These are phyloP conservation scores for Chouioia cunea DNA, from an alignment of 2,888 invertebrate species.

Conservation along the genomic window DNA sequence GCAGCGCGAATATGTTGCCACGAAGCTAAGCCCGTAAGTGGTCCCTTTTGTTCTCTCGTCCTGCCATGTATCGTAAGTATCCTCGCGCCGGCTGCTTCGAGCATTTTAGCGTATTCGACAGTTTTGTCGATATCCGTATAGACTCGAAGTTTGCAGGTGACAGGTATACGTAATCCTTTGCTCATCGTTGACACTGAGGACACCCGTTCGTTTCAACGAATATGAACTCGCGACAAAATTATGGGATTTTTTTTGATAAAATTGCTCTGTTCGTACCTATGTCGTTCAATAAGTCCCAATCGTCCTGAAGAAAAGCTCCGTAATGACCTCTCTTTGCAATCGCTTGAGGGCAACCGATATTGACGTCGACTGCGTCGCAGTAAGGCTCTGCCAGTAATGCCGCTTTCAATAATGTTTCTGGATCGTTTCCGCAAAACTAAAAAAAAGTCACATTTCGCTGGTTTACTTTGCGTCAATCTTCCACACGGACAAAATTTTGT, in stretches of 20 bases:
- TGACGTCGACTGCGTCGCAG: constrained; percentile 97
- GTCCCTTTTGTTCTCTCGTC: constrained; percentile 96
- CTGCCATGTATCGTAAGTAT: constrained; percentile 96
- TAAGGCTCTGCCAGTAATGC: constrained; percentile 85
- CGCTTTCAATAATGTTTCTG: constrained; percentile 87
- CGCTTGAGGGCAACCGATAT: constrained; percentile 97
- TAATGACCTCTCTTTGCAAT: constrained; percentile 97
- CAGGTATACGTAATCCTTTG: constrained; percentile 82
- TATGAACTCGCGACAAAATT: too few relatives aligned
- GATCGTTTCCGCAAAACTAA: constrained; percentile 98
- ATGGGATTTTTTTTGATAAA: too few relatives aligned
- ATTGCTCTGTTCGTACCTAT: constrained; percentile 80
- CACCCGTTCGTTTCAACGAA: too few relatives aligned
- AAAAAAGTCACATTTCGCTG: constrained; percentile 65
- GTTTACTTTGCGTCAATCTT: constrained; percentile 2
- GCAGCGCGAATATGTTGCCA: constrained; percentile 95
- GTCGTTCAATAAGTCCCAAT: constrained; percentile 86
- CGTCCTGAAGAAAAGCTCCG: constrained; percentile 96
- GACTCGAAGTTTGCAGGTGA: constrained; percentile 97
- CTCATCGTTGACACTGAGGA: constrained; percentile 76
- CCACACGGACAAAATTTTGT: background rate
- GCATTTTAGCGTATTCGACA: constrained; percentile 91
- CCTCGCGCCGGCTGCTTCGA: constrained; percentile 93
- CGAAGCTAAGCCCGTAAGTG: constrained; percentile 92
- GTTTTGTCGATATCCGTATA: constrained; percentile 89